Evolutionary conservation across 2,888 invertebrate genomes (phyloP).

Genomic region (Eristalis pertinax): DNA sequence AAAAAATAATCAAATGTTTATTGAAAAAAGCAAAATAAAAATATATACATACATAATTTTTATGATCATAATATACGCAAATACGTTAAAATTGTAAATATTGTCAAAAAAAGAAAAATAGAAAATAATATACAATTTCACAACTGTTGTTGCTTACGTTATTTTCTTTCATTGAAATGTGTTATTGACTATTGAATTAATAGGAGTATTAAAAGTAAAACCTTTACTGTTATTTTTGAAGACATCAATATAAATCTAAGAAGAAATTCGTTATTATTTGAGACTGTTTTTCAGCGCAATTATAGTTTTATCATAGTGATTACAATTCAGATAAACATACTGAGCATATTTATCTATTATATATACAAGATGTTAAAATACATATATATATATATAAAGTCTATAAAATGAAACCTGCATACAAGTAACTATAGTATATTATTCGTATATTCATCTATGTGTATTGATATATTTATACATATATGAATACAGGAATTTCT

Average conservation of each 20-base stretch:
- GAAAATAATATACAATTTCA: conserved; percentile 28
- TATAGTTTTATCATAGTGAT: conserved; percentile 56
- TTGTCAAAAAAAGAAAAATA: conserved; percentile 36
- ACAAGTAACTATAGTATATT: not conserved
- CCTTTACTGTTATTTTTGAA: not conserved
- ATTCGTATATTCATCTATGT: conserved; percentile 17
- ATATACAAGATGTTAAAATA: conserved; percentile 26
- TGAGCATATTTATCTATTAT: conserved; percentile 32
- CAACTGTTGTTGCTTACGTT: conserved; percentile 44
- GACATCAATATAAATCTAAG: conserved; percentile 20
- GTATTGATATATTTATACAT: not conserved
- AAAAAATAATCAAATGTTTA: conserved; percentile 64
- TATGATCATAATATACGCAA: conserved; percentile 58
- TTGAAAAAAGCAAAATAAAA: conserved; percentile 48
- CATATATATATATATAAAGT: conserved; percentile 27
- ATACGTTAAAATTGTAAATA: conserved; percentile 65
- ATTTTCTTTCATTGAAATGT: conserved; percentile 27
- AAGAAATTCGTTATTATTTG: conserved; percentile 50
- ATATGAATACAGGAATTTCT: not conserved
- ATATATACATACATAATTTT: conserved; percentile 57
- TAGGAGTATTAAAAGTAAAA: conserved; percentile 5
- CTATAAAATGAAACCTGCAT: conserved; percentile 16
- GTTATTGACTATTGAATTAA: conserved; percentile 11
- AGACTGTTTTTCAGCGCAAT: conserved; percentile 70
- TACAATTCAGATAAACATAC: conserved; percentile 40